Percentiles rank a stretch among this genome's conserved stretches.
Conservation (phyloP, 2,113 vertebrate genomes). For the Cyprinodon variegatus region DNA sequence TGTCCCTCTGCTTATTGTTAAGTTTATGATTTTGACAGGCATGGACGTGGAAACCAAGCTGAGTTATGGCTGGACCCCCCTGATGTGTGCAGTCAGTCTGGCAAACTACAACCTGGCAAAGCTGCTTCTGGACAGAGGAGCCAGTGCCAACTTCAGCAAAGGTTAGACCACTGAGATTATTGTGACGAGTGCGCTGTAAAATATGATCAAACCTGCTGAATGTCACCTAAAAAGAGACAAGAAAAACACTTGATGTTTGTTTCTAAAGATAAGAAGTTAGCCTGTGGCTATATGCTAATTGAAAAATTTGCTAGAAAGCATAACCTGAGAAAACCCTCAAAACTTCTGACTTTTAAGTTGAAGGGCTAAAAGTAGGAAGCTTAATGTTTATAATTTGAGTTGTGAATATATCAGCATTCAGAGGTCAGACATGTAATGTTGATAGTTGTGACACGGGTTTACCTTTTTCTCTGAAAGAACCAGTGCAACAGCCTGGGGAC, state of each 20-base stretch:
- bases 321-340: too few species aligned
- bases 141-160: conserved; percentile 89
- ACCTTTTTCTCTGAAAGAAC: too few species aligned
- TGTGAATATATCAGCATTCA: too few species aligned
- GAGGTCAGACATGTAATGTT: too few species aligned
- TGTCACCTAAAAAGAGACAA: too few species aligned
- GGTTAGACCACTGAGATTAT: conserved; percentile 74
- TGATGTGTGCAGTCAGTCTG: conserved; percentile 89
- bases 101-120: conserved; percentile 83
- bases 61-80: conserved; percentile 88
- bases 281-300: too few species aligned
- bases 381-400: neutral
- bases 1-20: neutral
- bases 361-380: neutral
- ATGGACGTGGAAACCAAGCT: conserved; percentile 86
- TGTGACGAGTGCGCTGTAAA: neutral
- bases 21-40: conserved; percentile 72
- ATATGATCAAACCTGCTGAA: too few species aligned
- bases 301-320: too few species aligned
- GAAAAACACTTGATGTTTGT: neutral
- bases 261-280: too few species aligned
- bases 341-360: neutral
- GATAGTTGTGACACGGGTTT: too few species aligned
- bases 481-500: too few species aligned
- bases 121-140: conserved; percentile 89